Percentiles rank a stretch among this genome's conserved stretches.
phyloP scores from a whole-genome alignment of 2,888 invertebrate species.

The Amiota minor region DNA sequence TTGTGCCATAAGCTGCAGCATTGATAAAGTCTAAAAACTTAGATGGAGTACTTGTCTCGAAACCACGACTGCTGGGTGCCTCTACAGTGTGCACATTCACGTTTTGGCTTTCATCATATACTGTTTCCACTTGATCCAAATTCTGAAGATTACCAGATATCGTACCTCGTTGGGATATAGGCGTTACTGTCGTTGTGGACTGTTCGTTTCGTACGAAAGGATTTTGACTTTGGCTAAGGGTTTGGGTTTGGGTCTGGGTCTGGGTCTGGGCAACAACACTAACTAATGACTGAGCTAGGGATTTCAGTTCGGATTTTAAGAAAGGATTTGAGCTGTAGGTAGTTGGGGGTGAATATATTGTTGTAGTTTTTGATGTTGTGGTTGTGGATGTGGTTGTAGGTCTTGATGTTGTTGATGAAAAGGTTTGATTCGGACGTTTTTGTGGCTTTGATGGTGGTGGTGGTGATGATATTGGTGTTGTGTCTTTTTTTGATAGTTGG shows the following conservation, averaged over 20 bases:
- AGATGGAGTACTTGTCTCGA: constrained; percentile 51
- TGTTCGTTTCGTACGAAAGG: constrained; percentile 11
- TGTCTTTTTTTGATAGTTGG: constrained; percentile 56
- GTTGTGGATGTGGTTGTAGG: constrained; percentile 37
- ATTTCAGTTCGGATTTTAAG: constrained; percentile 44
- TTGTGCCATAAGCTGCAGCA: constrained; percentile 54
- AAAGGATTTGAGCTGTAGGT: constrained; percentile 22
- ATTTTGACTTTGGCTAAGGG: constrained; percentile 26
- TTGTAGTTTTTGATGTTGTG: constrained; percentile 26
- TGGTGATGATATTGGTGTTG: constrained; percentile 44
- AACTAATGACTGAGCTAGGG: constrained; percentile 51
- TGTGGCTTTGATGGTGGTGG: constrained; percentile 44
- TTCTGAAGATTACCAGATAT: background rate
- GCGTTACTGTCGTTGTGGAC: constrained; percentile 27
- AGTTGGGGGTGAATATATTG: constrained; percentile 26
- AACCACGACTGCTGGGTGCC: constrained; percentile 46
- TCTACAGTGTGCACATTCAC: constrained; percentile 60
- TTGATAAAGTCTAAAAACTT: constrained; percentile 57
- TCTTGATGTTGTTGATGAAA: constrained; percentile 29
- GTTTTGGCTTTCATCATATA: constrained; percentile 65
- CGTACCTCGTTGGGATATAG: background rate
- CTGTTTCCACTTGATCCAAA: constrained; percentile 52
- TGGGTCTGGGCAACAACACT: constrained; percentile 47
- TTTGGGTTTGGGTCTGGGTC: constrained; percentile 36
- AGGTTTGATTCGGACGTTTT: constrained; percentile 30